Percentiles rank a stretch among this genome's conserved stretches.
Conservation (phyloP, 2,113 vertebrate species). For the Tragelaphus imberbis region DNA sequence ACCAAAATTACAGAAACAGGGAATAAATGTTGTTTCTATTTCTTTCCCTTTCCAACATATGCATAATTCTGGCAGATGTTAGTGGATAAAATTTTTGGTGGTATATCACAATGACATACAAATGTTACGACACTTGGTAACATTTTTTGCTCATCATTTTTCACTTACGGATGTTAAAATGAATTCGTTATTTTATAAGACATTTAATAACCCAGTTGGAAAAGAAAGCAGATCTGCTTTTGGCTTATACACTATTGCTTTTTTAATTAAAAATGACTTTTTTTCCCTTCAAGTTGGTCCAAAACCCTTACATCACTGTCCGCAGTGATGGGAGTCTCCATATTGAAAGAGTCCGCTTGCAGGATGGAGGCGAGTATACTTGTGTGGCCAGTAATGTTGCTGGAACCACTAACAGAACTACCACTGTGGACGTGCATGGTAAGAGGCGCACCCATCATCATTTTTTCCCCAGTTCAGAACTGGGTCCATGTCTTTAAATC, state of each 20-base stretch:
- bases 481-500: background rate
- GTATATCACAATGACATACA: background rate
- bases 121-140: background rate
- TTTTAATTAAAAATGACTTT: background rate
- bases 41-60: background rate
- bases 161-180: background rate
- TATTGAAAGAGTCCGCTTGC: slow-evolving; percentile 88
- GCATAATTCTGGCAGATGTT: background rate
- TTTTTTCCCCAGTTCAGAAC: background rate
- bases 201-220: background rate
- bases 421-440: slow-evolving; percentile 88
- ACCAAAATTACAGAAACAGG: background rate
- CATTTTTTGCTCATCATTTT: background rate
- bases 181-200: background rate
- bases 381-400: slow-evolving; percentile 90
- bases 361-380: slow-evolving; percentile 89
- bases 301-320: slow-evolving; percentile 87
- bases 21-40: background rate
- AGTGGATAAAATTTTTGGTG: background rate
- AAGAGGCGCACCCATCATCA: slow-evolving; percentile 8
- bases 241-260: background rate
- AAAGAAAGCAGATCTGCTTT: background rate
- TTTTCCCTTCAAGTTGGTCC: slow-evolving; percentile 82
- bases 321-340: slow-evolving; percentile 94
- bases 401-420: slow-evolving; percentile 89